Conservation (phyloP, 2,113 vertebrate species). For the Acanthisitta chloris region DNA sequence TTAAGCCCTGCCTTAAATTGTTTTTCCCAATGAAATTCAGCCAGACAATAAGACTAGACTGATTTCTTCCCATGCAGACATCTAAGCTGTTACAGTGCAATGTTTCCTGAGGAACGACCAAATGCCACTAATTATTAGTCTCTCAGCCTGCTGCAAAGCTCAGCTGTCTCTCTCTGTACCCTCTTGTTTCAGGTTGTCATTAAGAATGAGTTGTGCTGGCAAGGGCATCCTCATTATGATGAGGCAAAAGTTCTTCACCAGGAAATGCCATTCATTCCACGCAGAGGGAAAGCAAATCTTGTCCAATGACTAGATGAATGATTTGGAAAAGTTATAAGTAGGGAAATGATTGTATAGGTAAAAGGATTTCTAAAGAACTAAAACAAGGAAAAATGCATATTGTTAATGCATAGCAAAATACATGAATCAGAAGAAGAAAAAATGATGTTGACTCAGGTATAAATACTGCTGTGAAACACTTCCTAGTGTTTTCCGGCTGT, state of each 20-base stretch:
- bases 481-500: not conserved
- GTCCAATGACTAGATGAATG: not conserved
- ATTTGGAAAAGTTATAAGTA: not conserved
- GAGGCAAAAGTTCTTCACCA: not conserved
- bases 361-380: not conserved
- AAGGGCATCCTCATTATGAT: not conserved
- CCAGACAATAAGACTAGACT: not conserved
- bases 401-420: not conserved
- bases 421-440: not conserved
- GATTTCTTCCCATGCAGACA: not conserved
- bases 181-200: not conserved
- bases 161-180: not conserved
- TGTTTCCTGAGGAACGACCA: not conserved
- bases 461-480: not conserved
- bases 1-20: not conserved
- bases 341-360: not conserved
- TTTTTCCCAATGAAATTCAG: not conserved
- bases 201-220: not conserved
- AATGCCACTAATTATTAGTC: not conserved
- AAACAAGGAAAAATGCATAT: not conserved
- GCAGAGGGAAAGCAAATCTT: not conserved
- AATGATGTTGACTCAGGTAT: not conserved
- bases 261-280: not conserved
- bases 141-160: not conserved
- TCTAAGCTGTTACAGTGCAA: not conserved